Base-by-base conservation (phyloP, 2,888 invertebrate species). In the Drosophila monieri region DNA sequence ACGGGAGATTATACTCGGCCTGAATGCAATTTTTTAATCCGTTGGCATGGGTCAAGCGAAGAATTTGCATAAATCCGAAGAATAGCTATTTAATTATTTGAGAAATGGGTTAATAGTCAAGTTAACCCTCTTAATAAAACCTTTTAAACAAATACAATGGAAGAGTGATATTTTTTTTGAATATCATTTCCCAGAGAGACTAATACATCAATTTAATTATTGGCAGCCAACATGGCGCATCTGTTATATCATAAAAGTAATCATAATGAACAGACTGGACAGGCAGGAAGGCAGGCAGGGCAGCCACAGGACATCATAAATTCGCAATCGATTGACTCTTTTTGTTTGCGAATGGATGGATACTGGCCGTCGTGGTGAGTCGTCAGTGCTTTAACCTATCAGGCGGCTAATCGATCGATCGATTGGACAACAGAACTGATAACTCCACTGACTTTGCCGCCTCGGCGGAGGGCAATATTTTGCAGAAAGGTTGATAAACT, bases 341-440 rank as follows among this genome's bases (percentile, higher is more conserved):
- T 74, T 35, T 35, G 5, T 35, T 35, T 35, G 35, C n/a, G 35
- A 6, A n/a, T n/a, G 25, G 6, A 27, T 8, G 21, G 21, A 21
- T 21, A 21, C 21, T 23, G 21, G 21, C 6, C n/a, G 5, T n/a
- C n/a, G 12, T 5, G 6, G 27, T 35, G 49, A 15, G 4, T 25
- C 43, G 4, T 25, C 43, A 70, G 76, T 69, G 65, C 80, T 78
- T 80, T 56, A 84, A 84, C 80, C 76, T 73, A 81, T 79, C 79
- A 69, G 73, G 69, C 73, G 66, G 68, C 75, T 78, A 84, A 84
- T 85, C 83, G 83, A 85, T 85, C 85, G 81, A 84, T 85, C 69
- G 79, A 78, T 81, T 70, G 81, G 47, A 41, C 74, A 69, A 72
- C 78, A 72, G 35, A 69, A 73, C 73, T 80, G 83, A 84, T 83